A percentile compares a stretch with the other conserved stretches of the same genome.
These are phyloP conservation scores for Drosophila sulfurigaster DNA, from an alignment of 1,140 invertebrate species.

Conservation along the genomic window DNA sequence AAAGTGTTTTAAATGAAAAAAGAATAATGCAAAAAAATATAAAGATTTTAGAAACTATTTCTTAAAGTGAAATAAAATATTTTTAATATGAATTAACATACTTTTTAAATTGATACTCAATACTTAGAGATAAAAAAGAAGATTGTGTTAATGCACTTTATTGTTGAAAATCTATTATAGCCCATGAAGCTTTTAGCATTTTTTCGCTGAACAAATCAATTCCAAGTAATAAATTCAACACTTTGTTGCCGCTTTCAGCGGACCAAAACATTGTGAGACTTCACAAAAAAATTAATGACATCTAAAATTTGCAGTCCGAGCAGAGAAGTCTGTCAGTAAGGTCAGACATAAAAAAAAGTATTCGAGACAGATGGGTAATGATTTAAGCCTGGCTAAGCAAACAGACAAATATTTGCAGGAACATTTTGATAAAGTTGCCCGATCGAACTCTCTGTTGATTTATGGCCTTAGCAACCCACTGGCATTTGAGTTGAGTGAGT, in stretches of 20 bases:
- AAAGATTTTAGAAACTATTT: too few relatives aligned
- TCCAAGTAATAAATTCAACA: too few relatives aligned
- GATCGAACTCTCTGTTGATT: slow-evolving; percentile 36
- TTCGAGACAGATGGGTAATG: slow-evolving; percentile 12
- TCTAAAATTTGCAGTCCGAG: neutral
- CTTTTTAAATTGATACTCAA: too few relatives aligned
- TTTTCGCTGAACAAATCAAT: too few relatives aligned
- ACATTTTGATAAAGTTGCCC: slow-evolving; percentile 35
- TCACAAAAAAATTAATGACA: neutral
- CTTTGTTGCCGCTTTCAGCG: slow-evolving; percentile 1
- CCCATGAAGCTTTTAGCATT: too few relatives aligned
- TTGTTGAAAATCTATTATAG: too few relatives aligned
- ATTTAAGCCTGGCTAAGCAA: slow-evolving; percentile 39
- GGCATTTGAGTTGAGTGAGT: slow-evolving; percentile 13
- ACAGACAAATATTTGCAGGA: slow-evolving; percentile 38
- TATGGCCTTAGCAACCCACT: slow-evolving; percentile 15
- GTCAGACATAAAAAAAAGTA: neutral
- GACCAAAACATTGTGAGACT: neutral
- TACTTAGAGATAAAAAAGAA: too few relatives aligned
- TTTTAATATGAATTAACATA: too few relatives aligned
- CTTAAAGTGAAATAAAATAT: too few relatives aligned
- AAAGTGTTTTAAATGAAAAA: too few relatives aligned
- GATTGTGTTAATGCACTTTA: too few relatives aligned
- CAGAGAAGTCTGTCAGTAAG: neutral
- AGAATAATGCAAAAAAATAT: too few relatives aligned